phyloP scores from a whole-genome alignment of 2,888 invertebrate species.

The Tetragnatha montana region DNA sequence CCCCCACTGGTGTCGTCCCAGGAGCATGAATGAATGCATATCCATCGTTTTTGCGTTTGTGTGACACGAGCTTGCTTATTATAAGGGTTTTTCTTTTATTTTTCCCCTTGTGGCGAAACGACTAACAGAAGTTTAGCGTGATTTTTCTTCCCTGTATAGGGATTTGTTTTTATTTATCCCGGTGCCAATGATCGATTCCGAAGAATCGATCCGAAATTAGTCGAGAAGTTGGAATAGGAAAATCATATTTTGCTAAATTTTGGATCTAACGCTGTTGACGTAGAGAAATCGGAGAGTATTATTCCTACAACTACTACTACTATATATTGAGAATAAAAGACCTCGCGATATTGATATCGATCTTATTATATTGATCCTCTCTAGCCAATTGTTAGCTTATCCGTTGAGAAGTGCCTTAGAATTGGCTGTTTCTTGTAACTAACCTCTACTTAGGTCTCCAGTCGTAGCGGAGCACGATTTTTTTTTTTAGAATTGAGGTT shows the following conservation, averaged over 20 bases:
- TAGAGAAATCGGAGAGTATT: background rate
- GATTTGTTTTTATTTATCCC: too few relatives aligned
- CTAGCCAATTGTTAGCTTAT: background rate
- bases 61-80: background rate
- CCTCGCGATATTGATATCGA: too few relatives aligned
- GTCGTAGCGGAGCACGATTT: background rate
- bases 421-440: background rate
- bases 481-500: background rate
- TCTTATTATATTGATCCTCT: too few relatives aligned
- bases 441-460: background rate
- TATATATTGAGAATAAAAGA: too few relatives aligned
- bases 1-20: background rate
- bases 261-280: background rate
- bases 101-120: too few relatives aligned
- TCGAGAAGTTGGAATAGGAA: background rate
- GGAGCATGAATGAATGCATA: constrained; percentile 2
- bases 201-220: background rate
- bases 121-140: too few relatives aligned
- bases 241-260: background rate
- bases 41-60: background rate
- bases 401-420: constrained; percentile 14
- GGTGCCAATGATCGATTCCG: background rate
- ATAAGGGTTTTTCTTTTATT: background rate
- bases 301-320: too few relatives aligned
- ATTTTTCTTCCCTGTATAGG: too few relatives aligned